phyloP scores from a whole-genome alignment of 1,140 invertebrate species.

The Epicauta chinensis region DNA sequence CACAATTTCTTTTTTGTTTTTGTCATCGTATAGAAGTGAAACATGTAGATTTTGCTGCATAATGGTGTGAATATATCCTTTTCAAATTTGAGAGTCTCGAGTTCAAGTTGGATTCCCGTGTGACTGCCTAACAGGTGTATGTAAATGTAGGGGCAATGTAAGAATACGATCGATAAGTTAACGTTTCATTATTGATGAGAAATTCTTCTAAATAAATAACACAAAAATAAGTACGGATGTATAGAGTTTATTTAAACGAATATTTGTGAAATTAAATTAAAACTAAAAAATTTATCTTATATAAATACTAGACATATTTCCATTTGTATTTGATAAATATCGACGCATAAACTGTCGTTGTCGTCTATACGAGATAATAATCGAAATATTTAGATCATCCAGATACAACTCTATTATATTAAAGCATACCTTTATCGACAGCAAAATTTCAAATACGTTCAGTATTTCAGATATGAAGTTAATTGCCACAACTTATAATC shows the following conservation, averaged over 20 bases:
- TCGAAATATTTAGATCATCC: constrained; percentile 4
- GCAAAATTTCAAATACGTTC: constrained; percentile 18
- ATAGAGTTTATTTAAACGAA: neutral
- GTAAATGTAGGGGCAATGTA: constrained; percentile 12
- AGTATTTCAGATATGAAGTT: constrained; percentile 22
- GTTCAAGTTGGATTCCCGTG: constrained; percentile 13
- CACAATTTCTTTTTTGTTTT: too few relatives aligned
- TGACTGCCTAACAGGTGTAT: constrained; percentile 13
- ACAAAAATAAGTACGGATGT: neutral
- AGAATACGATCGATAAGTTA: constrained; percentile 9
- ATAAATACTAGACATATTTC: constrained; percentile 4
- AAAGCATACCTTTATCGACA: constrained; percentile 13
- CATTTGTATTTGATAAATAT: constrained; percentile 11
- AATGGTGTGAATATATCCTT: constrained; percentile 11
- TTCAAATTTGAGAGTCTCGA: constrained; percentile 14
- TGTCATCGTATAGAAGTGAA: too few relatives aligned
- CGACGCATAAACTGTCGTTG: constrained; percentile 8
- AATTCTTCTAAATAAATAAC: constrained; percentile 8
- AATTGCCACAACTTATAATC: constrained; percentile 12
- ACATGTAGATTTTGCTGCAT: too few relatives aligned
- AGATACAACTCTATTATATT: too few relatives aligned
- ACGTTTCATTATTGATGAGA: constrained; percentile 4
- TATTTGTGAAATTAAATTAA: neutral
- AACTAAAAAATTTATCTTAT: constrained; percentile 1
- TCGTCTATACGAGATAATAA: constrained; percentile 2